These are phyloP conservation scores for Agrochola macilenta DNA, from an alignment of 2,888 invertebrate species.

Conservation along the genomic window DNA sequence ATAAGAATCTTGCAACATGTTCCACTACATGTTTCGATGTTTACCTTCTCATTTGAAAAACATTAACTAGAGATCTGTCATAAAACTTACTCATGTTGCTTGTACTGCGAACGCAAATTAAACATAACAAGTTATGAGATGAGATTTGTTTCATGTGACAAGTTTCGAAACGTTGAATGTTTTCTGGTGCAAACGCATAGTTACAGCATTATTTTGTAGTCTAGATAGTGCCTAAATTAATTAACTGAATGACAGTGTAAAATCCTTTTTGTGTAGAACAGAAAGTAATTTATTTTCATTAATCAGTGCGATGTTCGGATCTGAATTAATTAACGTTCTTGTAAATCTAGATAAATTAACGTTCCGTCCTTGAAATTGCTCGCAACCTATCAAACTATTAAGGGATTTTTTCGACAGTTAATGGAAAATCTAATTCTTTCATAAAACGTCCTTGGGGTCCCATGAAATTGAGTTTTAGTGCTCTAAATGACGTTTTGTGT, in stretches of 20 bases:
- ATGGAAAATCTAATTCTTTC: conserved; percentile 1
- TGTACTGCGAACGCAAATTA: too few species aligned
- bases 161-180: too few species aligned
- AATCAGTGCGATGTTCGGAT: not conserved
- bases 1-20: too few species aligned
- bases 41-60: too few species aligned
- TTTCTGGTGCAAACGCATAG: too few species aligned
- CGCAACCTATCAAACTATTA: not conserved
- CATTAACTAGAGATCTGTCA: too few species aligned
- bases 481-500: not conserved
- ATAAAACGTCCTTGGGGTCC: too few species aligned
- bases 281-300: conserved; percentile 35
- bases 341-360: conserved; percentile 23
- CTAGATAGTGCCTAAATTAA: not conserved
- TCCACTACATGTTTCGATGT: too few species aligned
- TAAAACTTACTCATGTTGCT: too few species aligned
- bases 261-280: conserved; percentile 7
- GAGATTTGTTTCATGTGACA: too few species aligned
- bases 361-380: not conserved
- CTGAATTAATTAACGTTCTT: conserved; percentile 15
- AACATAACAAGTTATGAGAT: too few species aligned
- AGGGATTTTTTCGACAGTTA: not conserved
- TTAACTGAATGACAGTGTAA: not conserved
- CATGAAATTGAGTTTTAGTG: not conserved
- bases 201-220: not conserved